Base-by-base conservation (phyloP, 1,140 invertebrate species). In the Cotesia typhae region DNA sequence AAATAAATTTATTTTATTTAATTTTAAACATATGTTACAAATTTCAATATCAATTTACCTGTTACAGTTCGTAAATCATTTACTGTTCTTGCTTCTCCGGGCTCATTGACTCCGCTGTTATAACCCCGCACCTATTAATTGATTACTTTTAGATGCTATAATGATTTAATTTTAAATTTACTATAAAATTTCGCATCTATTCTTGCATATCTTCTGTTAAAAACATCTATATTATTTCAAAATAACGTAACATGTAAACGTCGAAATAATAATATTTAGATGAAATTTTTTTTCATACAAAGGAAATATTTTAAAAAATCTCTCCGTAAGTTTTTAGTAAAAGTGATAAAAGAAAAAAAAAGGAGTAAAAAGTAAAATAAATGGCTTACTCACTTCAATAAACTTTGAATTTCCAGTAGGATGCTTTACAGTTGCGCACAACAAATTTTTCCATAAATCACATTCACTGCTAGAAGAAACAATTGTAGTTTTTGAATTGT, bases 371-470 rank as follows among this genome's bases (percentile, higher is more conserved):
- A 38, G 59, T 68, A 10, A 37, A 37, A 14, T 59, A 0, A 70
- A 5, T 4, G 36, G 4, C 41, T 14, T 28, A 37, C 59, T 63
- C 57, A 79, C 77, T 41, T 66, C 38, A 4, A 79, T 67, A 60
- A 7, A 12, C 37, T 70, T 7, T 28, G 17, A 53, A 3, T 12
- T 0, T 9, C 1, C 10, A 14, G n/a, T 4, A 0, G 41, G 17
- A 9, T 51, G 2, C 35, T 66, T 4, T 3, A 79, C 35, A n/a
- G 10, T 68, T 12, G 47, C 63, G 28, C 80, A 82, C 6, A 80
- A 10, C 7, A 65, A 77, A 64, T 72, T 3, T 0, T 69, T 10
- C 75, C 77, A 78, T 2, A 81, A 51, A 5, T 64, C 10, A 64
- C 80, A 82, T n/a, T 4, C n/a, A n/a, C 75, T 55, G 6, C 71